These are phyloP conservation scores for Zeus faber DNA, from an alignment of 2,113 vertebrate genomes.

Conservation along the genomic window DNA sequence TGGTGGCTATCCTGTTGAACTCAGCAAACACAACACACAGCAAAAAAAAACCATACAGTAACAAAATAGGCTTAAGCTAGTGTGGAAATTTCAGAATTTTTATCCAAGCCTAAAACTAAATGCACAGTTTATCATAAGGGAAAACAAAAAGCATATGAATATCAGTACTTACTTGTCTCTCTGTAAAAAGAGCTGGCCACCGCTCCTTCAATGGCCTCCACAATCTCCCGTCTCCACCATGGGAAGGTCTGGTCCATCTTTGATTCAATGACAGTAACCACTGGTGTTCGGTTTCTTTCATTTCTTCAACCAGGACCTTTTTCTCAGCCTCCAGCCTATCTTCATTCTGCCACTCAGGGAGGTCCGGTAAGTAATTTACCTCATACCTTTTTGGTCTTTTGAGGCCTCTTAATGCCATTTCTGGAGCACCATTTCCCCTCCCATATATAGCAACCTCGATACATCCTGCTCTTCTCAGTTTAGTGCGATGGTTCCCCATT, in stretches of 20 bases:
- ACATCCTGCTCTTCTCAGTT: conserved; percentile 1
- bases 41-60: too few species aligned
- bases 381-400: too few species aligned
- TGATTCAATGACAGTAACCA: not conserved
- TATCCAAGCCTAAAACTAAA: not conserved
- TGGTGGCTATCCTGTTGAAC: conserved; percentile 13
- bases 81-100: too few species aligned
- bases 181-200: conserved; percentile 28
- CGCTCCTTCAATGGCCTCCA: conserved; percentile 1
- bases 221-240: not conserved
- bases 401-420: not conserved
- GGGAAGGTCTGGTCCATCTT: conserved; percentile 22
- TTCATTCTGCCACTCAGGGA: too few species aligned
- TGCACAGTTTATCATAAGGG: too few species aligned
- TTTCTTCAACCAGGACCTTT: conserved; percentile 6
- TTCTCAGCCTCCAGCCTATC: too few species aligned
- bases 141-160: not conserved
- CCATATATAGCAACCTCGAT: conserved; percentile 3
- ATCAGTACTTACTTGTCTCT: conserved; percentile 24
- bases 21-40: conserved; percentile 2
- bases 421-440: not conserved
- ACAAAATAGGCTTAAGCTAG: too few species aligned
- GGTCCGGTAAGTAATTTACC: too few species aligned
- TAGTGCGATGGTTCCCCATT: conserved; percentile 12
- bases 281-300: conserved; percentile 1